Evolutionary conservation across 2,797 vertebrate species (phyloP), one percentile per base, ranked within the genome.

Genomic region (Sciaenops ocellatus): DNA sequence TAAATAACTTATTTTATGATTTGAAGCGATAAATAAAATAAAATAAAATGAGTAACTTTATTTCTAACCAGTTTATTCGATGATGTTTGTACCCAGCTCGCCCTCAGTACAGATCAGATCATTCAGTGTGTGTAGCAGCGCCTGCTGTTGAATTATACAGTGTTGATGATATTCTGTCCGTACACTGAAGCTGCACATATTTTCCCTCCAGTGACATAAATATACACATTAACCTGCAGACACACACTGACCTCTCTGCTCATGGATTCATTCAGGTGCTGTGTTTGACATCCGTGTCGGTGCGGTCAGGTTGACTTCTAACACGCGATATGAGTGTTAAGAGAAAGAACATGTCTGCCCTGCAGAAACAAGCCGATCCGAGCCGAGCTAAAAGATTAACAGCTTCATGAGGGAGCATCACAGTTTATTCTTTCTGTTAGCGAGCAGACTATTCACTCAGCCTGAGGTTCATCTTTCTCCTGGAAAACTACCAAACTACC

Each of bases 341-440:
- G 67, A 82, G 46, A 26, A 6, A 4, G 59, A 88, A 64, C 73
- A 54, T 30, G 69, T 69, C 72, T 65, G 69, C 69, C 13, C 70
- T 69, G 78, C 66, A 80, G 79, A 59, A 65, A 82, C 50, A 11
- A 0, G 15, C 26, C 11, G 28, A 46, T 80, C 65, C 79, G 68
- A 47, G 48, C 66, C 48, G 73, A 6, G 1, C 48, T 79, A 0
- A 69, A 70, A 76, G 2, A 73, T 76, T 80, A 46, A 66, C 80
- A 55, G 63, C 74, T 42, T 30, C 42, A 13, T 28, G 75, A 67
- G 9, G 47, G 2, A 34, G 68, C 46, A 30, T 51, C 13, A 63
- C 6, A 22, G 56, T 55, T 20, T 67, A 24, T 22, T 41, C 16
- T 57, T 74, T 65, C 42, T 54, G 65, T 38, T 60, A 13, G 47